Base-by-base conservation (phyloP, 2,113 vertebrate genomes). In the Mustela nigripes region DNA sequence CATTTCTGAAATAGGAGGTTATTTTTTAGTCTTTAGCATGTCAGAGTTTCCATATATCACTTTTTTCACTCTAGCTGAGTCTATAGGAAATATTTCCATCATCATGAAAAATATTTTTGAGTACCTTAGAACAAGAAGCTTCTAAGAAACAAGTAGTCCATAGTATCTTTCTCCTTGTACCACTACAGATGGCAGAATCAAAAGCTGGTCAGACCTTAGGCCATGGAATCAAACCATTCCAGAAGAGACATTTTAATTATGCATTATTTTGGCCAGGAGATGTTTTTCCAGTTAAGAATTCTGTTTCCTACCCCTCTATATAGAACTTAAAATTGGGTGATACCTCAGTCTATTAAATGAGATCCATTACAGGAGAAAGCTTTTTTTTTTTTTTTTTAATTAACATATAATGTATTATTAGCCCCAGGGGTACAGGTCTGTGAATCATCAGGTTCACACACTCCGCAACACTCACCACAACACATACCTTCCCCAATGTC, bases 1-100 rank as follows among this genome's bases (percentile, higher is more conserved):
- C 97, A 94, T 98, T 98, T 97, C 76, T 96, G 67, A 96, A 98
- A 93, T 89, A 94, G 93, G 96, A 97, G 60, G 45, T 78, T 96
- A 86, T 93, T 94, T 97, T 93, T 15, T 4, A 88, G 83, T 95
- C 58, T 96, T 94, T 92, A 96, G 83, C 79, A 78, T 94, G 88
- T 94, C 94, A 94, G 45, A 95, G 80, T 92, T 95, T 92, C 74
- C 71, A 82, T 31, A 81, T 73, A 94, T 45, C 53, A 90, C 24
- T 91, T 78, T 81, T 94, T 94, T 97, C 53, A 73, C 71, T 93
- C 93, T 14, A 63, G 8, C 78, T 91, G 19, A 85, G 36, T 91
- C 83, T 95, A 58, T 85, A 50, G 80, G 96, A 85, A 96, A 90
- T 86, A 92, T 84, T 96, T 97, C 36, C 71, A 86, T 95, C 82